A percentile compares a stretch with the other conserved stretches of the same genome.
Conservation (phyloP, 2,113 vertebrate species). For the Caretta caretta region DNA sequence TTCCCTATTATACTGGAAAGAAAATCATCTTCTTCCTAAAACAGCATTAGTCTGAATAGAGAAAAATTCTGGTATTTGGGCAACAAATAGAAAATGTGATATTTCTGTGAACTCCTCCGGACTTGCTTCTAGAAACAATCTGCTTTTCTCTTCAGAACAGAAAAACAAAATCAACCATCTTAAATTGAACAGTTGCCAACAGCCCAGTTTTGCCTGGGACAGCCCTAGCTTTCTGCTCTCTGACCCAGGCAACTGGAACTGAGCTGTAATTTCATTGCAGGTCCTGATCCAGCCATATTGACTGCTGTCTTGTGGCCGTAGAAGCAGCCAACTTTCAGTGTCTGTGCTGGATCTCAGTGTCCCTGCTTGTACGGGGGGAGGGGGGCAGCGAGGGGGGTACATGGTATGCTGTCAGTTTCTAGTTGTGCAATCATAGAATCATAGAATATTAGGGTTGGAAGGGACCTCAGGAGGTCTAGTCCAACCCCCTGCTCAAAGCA, state of each 20-base stretch:
- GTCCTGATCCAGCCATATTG: not conserved
- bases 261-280: not conserved
- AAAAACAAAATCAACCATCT: not conserved
- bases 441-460: too few relatives aligned
- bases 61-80: not conserved
- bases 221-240: not conserved
- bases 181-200: not conserved
- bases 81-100: not conserved
- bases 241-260: not conserved
- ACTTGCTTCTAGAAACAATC: not conserved
- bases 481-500: too few relatives aligned
- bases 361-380: not conserved
- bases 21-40: rapidly evolving
- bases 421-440: not conserved
- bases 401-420: not conserved
- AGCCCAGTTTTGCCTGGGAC: not conserved
- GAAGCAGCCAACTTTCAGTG: not conserved
- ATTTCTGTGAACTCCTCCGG: not conserved
- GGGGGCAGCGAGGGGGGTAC: not conserved
- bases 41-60: rapidly evolving
- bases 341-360: not conserved
- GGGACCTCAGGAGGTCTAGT: too few relatives aligned
- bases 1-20: rapidly evolving
- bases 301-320: not conserved
- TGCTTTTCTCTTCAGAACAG: not conserved